phyloP scores from a whole-genome alignment of 2,888 invertebrate genomes.

The Iselma pallidipennis region DNA sequence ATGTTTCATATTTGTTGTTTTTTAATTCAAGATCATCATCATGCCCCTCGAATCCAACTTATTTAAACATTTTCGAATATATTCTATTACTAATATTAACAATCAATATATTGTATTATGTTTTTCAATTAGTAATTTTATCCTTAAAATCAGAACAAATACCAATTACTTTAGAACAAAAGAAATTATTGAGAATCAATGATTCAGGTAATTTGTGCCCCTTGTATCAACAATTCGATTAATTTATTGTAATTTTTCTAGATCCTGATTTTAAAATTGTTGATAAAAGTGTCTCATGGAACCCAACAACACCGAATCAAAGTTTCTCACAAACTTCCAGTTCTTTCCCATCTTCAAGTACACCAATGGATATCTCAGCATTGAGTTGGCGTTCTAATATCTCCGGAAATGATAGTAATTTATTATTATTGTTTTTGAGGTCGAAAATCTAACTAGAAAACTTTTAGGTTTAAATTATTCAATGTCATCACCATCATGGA shows the following conservation, averaged over 20 bases:
- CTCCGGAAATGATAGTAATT: conserved; percentile 43
- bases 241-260: conserved; percentile 24
- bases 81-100: conserved; percentile 53
- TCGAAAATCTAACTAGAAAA: background rate
- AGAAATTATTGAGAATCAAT: conserved; percentile 59
- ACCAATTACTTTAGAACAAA: conserved; percentile 58
- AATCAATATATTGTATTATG: conserved; percentile 60
- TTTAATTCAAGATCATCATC: conserved; percentile 51
- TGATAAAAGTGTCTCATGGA: background rate
- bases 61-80: conserved; percentile 56
- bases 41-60: conserved; percentile 56
- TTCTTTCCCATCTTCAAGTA: conserved; percentile 25
- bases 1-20: conserved; percentile 34
- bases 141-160: conserved; percentile 54
- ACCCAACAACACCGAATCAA: background rate
- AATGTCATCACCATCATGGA: conserved; percentile 51
- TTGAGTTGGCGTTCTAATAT: conserved; percentile 51
- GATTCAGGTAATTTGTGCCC: conserved; percentile 56
- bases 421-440: conserved; percentile 1
- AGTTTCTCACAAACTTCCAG: conserved; percentile 3
- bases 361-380: conserved; percentile 51
- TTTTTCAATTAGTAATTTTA: conserved; percentile 57
- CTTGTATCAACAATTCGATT: too few relatives aligned
- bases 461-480: conserved; percentile 42
- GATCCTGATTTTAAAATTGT: conserved; percentile 42